Percentiles rank a stretch among this genome's conserved stretches.
phyloP scores from a whole-genome alignment of 92 coral and sea anemone species.

The Zoanthus gigantus region DNA sequence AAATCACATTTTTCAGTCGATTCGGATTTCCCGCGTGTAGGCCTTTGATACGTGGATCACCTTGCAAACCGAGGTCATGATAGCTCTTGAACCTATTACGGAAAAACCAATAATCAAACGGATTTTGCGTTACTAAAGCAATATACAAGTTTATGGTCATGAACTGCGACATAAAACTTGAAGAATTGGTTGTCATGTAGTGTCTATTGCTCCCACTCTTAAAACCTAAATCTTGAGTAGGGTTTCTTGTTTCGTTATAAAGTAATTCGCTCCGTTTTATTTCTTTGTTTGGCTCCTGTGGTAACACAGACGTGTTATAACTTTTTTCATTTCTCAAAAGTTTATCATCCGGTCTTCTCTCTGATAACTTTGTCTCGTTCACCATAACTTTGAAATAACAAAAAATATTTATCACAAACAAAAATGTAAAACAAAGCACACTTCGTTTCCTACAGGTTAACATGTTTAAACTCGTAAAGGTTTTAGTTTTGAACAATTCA shows the following conservation, averaged over 20 bases:
- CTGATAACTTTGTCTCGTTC: not conserved
- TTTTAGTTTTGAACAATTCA: not conserved
- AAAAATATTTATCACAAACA: slow-evolving; percentile 12
- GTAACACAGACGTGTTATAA: not conserved
- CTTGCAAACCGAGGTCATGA: slow-evolving; percentile 1
- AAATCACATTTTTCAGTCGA: slow-evolving; percentile 59
- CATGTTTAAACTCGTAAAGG: not conserved
- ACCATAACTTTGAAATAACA: not conserved
- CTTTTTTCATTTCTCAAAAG: not conserved
- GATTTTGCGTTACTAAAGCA: slow-evolving; percentile 4
- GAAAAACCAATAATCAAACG: slow-evolving; percentile 19
- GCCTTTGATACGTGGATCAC: slow-evolving; percentile 23
- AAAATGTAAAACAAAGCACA: not conserved
- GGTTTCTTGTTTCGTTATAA: not conserved
- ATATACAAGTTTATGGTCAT: not conserved
- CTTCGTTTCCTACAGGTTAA: not conserved
- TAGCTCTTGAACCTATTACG: slow-evolving; percentile 16
- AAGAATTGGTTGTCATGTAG: not conserved
- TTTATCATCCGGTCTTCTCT: not conserved
- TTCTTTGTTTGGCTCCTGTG: not conserved
- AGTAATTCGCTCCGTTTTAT: not conserved
- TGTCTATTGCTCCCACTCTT: not conserved
- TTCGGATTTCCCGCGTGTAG: slow-evolving; percentile 33
- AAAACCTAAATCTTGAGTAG: not conserved
- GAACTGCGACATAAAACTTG: not conserved